Conservation (phyloP, 2,113 vertebrate species). For the Macrotis lagotis region DNA sequence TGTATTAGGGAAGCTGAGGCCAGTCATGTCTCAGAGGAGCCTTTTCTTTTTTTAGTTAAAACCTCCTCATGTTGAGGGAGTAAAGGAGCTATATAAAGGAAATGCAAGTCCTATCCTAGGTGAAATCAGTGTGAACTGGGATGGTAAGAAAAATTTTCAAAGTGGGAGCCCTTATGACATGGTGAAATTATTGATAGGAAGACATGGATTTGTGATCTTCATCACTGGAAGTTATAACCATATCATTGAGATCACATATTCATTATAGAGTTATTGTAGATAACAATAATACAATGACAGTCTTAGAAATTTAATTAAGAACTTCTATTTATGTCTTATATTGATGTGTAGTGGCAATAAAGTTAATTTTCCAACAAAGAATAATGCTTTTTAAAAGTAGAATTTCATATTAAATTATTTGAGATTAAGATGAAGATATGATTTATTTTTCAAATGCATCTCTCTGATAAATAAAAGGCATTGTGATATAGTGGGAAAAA, state of each 20-base stretch:
- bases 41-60: neutral
- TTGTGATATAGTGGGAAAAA: neutral
- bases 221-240: neutral
- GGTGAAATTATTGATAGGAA: neutral
- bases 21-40: neutral
- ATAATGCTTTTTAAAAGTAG: neutral
- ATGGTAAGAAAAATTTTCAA: neutral
- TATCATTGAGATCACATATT: neutral
- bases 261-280: neutral
- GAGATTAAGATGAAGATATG: neutral
- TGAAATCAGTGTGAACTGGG: neutral
- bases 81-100: neutral
- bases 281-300: neutral
- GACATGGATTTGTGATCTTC: neutral
- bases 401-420: neutral
- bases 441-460: neutral
- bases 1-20: neutral
- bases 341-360: neutral
- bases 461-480: neutral
- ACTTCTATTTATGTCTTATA: neutral
- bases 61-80: neutral
- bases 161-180: neutral
- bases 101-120: neutral
- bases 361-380: neutral
- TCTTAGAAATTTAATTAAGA: neutral